These are phyloP conservation scores for Campoletis sonorensis DNA, from an alignment of 1,140 invertebrate genomes.

Conservation along the genomic window DNA sequence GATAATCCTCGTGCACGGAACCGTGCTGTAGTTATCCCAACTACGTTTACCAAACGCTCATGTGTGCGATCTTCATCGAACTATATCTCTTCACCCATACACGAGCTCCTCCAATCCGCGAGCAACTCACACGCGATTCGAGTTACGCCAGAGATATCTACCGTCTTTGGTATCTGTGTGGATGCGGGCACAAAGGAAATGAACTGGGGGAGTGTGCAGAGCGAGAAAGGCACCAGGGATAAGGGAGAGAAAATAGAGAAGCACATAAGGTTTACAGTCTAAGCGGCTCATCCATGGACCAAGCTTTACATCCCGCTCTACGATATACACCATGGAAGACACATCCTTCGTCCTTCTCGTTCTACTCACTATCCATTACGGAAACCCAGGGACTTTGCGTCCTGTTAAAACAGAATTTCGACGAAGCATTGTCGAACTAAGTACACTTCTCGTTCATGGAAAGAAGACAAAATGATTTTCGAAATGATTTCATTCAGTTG, in stretches of 20 bases:
- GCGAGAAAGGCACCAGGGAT: slow-evolving; percentile 31
- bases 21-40: slow-evolving; percentile 61
- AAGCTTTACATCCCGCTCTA: slow-evolving; percentile 72
- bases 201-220: background rate
- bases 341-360: slow-evolving; percentile 7
- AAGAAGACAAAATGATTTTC: background rate
- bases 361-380: slow-evolving; percentile 6
- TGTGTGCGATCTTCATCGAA: background rate
- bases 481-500: background rate
- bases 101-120: slow-evolving; percentile 36
- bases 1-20: slow-evolving; percentile 72
- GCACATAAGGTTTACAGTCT: slow-evolving; percentile 75
- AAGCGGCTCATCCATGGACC: slow-evolving; percentile 74
- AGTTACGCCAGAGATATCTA: slow-evolving; percentile 23
- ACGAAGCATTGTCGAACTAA: background rate
- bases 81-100: background rate
- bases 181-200: slow-evolving; percentile 28
- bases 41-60: slow-evolving; percentile 19
- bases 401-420: background rate
- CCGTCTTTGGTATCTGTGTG: background rate
- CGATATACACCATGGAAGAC: slow-evolving; percentile 50
- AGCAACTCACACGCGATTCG: slow-evolving; percentile 51
- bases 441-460: background rate
- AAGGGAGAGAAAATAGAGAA: slow-evolving; percentile 48
- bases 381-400: background rate